These are phyloP conservation scores for Platyscapa corneri DNA, from an alignment of 1,140 invertebrate species.

Conservation along the genomic window DNA sequence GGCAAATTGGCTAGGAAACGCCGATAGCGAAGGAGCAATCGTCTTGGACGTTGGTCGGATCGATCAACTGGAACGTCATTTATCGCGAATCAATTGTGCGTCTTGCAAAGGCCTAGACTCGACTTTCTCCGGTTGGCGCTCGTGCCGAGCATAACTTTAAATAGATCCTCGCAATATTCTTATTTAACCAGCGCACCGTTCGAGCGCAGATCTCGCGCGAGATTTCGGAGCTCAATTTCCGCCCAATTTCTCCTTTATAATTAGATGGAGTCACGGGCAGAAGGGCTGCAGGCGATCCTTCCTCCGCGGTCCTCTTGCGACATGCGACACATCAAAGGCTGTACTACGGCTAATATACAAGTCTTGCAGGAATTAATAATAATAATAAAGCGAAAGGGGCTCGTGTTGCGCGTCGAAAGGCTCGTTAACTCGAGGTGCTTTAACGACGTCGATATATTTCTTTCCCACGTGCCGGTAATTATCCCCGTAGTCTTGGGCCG, in stretches of 20 bases:
- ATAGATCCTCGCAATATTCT: background rate
- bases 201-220: too few species aligned
- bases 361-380: background rate
- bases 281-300: background rate
- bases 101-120: background rate
- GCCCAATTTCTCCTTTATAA: background rate
- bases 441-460: conserved; percentile 15
- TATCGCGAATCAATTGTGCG: background rate
- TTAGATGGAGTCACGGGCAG: background rate
- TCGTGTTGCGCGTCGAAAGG: background rate
- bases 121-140: background rate
- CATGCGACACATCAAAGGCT: background rate
- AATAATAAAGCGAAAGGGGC: conserved; percentile 16
- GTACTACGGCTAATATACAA: background rate
- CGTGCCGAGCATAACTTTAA: background rate
- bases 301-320: too few species aligned
- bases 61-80: background rate
- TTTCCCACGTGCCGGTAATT: conserved; percentile 42
- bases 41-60: too few species aligned
- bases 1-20: too few species aligned
- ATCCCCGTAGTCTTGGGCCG: background rate
- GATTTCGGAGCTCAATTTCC: background rate
- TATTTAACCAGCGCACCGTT: too few species aligned
- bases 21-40: too few species aligned
- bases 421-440: conserved; percentile 39